Evolutionary conservation across 2,888 invertebrate species (phyloP), one percentile per base, ranked within the genome.

Genomic region (Hydrotaea cyrtoneurina): DNA sequence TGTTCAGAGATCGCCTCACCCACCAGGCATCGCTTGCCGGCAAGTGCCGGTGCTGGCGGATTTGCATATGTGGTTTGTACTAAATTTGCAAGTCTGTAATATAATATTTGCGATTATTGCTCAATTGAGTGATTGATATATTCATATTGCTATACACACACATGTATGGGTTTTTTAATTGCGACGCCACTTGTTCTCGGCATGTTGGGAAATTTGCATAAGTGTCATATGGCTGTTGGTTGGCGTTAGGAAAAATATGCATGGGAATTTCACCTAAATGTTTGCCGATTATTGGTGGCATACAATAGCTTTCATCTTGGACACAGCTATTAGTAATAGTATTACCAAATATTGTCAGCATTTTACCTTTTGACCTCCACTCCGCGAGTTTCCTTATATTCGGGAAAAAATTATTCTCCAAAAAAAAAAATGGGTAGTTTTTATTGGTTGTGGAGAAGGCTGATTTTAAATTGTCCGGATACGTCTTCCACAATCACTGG

Each of bases 101-200:
- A 39, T 15, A 31, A 31, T 19, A 11, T 80, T 76, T 71, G 21
- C 46, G 15, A 26, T 21, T 62, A 21, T 64, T 72, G 55, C n/a
- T 31, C 66, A 57, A 79, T 78, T 72, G 72, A 81, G 78, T 84
- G 78, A 31, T 62, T 80, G 81, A 76, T 81, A 72, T 50, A 50
- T 36, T 71, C 72, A 59, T 31, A 4, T 31, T 31, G 31, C n/a
- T 31, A 31, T 7, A 31, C 31, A 7, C 7, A 31, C 31, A 31
- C 2, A 31, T 31, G 2, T 31, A 31, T 31, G 7, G 31, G 7
- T 31, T 31, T 31, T 4, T 31, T 43, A 80, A 84, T 80, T 80
- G 62, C 13, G 71, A 31, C 31, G n/a, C 5, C 31, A n/a, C n/a
- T 62, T 31, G 59, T 59, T 23, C 59, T 59, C 11, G 26, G 15